Evolutionary conservation across 2,797 vertebrate genomes (phyloP).

Genomic region (Fratercula arctica): DNA sequence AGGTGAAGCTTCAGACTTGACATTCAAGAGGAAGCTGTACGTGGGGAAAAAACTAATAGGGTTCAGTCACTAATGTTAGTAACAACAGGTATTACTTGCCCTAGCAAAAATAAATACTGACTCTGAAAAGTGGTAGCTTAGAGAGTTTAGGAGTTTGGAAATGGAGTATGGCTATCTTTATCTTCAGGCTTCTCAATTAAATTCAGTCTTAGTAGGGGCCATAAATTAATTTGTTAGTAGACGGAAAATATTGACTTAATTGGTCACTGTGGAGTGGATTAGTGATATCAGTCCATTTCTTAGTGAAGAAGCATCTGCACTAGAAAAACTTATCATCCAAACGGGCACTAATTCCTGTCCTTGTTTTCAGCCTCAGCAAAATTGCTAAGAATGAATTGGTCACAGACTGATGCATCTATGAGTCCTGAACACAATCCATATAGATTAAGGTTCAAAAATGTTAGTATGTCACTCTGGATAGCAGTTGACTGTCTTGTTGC

Average conservation of each 20-base stretch:
- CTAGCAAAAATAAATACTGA: background rate
- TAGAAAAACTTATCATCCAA: background rate
- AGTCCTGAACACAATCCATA: background rate
- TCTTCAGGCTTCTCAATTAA: background rate
- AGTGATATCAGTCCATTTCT: background rate
- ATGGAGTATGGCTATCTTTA: background rate
- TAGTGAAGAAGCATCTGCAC: background rate
- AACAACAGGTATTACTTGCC: background rate
- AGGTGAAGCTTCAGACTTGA: background rate
- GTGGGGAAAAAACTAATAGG: background rate
- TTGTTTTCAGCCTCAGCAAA: background rate
- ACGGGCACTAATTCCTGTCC: background rate
- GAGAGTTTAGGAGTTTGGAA: background rate
- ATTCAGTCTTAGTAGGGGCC: background rate
- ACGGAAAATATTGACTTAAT: background rate
- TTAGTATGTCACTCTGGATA: background rate
- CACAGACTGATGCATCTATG: background rate
- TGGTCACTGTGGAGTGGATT: background rate
- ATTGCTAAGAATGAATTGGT: background rate
- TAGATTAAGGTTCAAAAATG: background rate
- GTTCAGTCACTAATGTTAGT: background rate
- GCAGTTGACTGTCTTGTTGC: background rate
- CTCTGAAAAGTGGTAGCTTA: background rate
- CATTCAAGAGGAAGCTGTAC: background rate
- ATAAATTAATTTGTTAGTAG: background rate